Evolutionary conservation across 1,140 invertebrate species (phyloP).

Genomic region (Zaprionus capensis): DNA sequence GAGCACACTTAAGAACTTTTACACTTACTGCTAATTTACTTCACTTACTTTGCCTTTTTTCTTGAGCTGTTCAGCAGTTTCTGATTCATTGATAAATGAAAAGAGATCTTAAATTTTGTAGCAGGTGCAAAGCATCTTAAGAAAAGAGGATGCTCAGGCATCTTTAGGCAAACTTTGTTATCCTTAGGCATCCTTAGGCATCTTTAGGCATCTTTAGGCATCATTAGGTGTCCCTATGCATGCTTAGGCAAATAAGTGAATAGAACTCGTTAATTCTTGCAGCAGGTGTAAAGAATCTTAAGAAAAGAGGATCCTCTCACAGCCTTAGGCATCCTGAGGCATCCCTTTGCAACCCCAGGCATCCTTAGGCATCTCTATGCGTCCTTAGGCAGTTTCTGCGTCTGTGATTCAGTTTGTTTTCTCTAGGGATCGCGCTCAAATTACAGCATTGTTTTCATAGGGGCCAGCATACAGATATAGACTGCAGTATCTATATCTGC

Average conservation of each 20-base stretch:
- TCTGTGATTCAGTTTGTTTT: background rate
- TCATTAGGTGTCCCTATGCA: too few species aligned
- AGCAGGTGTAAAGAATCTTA: too few species aligned
- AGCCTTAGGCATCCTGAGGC: too few species aligned
- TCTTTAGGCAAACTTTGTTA: background rate
- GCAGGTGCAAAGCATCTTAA: conserved; percentile 14
- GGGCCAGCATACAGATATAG: background rate
- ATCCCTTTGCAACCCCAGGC: too few species aligned
- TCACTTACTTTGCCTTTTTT: background rate
- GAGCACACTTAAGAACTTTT: background rate
- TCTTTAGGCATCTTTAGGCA: background rate
- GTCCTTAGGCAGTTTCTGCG: background rate
- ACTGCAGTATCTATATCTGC: background rate
- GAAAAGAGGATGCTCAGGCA: background rate
- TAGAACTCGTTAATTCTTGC: too few species aligned
- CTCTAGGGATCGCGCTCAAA: conserved; percentile 50
- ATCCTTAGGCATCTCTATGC: too few species aligned
- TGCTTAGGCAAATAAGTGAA: too few species aligned
- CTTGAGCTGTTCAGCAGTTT: background rate
- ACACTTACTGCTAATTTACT: background rate
- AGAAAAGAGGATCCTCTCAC: too few species aligned
- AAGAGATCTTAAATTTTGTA: background rate
- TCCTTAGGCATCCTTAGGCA: too few species aligned
- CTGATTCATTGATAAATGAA: conserved; percentile 3
- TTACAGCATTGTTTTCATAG: conserved; percentile 41